Conservation (phyloP, 1,140 invertebrate species). For the Conus betulinus region DNA sequence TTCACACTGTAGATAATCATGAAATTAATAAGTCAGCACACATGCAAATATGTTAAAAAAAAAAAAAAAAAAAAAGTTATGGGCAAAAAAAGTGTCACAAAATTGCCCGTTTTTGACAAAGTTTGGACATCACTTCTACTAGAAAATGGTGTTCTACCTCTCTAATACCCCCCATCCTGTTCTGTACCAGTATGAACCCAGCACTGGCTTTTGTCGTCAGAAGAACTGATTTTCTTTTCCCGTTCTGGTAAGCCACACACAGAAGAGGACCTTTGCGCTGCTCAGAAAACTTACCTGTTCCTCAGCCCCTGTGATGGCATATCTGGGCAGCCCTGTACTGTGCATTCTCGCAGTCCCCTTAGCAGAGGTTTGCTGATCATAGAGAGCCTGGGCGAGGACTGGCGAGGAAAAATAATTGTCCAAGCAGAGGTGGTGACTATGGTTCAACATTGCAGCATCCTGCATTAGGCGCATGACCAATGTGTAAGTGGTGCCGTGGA, state of each 20-base stretch:
- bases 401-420: not conserved
- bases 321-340: not conserved
- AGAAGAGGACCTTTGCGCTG: not conserved
- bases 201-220: too few species aligned
- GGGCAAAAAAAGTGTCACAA: too few species aligned
- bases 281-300: not conserved
- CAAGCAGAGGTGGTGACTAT: not conserved
- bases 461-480: not conserved
- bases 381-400: not conserved
- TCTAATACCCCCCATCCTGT: not conserved
- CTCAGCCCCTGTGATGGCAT: not conserved
- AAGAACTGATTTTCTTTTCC: not conserved
- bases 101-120: too few species aligned
- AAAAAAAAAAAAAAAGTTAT: too few species aligned
- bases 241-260: constrained; percentile 6
- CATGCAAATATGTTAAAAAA: too few species aligned
- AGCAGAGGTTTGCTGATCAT: not conserved
- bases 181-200: not conserved
- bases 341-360: not conserved
- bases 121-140: too few species aligned
- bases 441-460: not conserved
- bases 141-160: too few species aligned
- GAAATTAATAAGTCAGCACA: too few species aligned
- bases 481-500: not conserved
- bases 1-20: too few species aligned